Conservation (phyloP, 2,797 vertebrate genomes). For the Megaceryle alcyon region DNA sequence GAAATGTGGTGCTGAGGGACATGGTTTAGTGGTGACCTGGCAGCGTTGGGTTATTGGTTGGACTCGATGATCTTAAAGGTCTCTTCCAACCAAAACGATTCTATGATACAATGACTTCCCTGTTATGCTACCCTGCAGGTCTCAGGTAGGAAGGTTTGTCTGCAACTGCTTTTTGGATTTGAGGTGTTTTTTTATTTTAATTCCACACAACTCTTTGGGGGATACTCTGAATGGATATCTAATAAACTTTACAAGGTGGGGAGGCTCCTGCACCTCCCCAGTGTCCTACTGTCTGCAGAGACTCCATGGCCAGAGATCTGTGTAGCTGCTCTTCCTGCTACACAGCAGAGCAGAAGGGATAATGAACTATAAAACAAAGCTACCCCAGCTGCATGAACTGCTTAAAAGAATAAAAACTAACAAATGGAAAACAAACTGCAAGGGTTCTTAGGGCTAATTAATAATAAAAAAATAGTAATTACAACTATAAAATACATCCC, state of each 20-base stretch:
- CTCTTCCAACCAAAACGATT: not conserved
- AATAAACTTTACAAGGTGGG: not conserved
- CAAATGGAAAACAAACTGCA: not conserved
- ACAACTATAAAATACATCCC: not conserved
- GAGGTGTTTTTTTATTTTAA: not conserved
- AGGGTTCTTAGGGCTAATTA: not conserved
- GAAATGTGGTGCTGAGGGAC: not conserved
- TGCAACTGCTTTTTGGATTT: not conserved
- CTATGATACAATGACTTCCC: not conserved
- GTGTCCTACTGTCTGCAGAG: not conserved
- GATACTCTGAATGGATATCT: not conserved
- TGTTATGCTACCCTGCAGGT: not conserved
- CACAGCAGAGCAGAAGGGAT: not conserved
- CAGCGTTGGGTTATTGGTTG: not conserved
- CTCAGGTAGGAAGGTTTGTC: not conserved
- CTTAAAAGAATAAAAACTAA: constrained; percentile 27
- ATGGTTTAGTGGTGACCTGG: not conserved
- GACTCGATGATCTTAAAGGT: not conserved
- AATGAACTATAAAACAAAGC: not conserved
- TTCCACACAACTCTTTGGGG: not conserved
- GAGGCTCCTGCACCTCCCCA: not conserved
- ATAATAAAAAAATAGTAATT: not conserved
- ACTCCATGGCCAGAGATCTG: not conserved
- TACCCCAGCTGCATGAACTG: not conserved
- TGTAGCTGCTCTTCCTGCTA: not conserved